Evolutionary conservation across 2,113 vertebrate species (phyloP).

Genomic region (Salminus brasiliensis): DNA sequence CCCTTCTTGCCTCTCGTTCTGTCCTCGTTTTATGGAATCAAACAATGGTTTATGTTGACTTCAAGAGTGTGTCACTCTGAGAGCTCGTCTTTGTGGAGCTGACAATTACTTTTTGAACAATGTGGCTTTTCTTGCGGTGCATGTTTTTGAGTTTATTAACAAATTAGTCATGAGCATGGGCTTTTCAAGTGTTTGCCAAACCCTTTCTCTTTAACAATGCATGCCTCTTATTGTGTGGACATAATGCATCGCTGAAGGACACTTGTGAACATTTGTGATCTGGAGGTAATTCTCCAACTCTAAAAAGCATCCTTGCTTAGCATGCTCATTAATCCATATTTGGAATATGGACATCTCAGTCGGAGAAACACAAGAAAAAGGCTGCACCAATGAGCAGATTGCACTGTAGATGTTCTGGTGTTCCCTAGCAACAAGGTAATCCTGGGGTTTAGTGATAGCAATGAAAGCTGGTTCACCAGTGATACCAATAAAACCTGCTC

Average conservation of each 20-base stretch:
- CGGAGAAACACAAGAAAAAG: background rate
- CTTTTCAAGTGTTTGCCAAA: background rate
- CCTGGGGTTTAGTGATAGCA: slow-evolving; percentile 39
- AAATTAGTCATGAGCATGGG: background rate
- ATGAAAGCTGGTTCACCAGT: slow-evolving; percentile 8
- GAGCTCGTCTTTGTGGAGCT: background rate
- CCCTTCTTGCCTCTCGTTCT: background rate
- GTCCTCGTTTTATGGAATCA: slow-evolving; percentile 18
- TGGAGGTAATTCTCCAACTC: background rate
- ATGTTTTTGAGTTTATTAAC: background rate
- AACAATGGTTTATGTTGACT: background rate
- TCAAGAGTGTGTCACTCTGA: slow-evolving; percentile 20
- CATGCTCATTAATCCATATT: background rate
- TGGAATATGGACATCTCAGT: background rate
- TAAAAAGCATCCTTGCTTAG: background rate
- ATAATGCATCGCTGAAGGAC: background rate
- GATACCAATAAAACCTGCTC: slow-evolving; percentile 31
- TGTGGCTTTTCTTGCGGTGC: background rate
- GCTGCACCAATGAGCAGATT: slow-evolving; percentile 28
- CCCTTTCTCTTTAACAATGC: background rate
- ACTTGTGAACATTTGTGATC: background rate
- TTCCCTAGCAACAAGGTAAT: slow-evolving; percentile 59
- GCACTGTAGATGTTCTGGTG: slow-evolving; percentile 34
- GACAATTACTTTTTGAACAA: slow-evolving; percentile 5
- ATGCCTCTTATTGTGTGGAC: background rate